These are phyloP conservation scores for Riptortus pedestris DNA, from an alignment of 1,140 invertebrate genomes.

Conservation along the genomic window DNA sequence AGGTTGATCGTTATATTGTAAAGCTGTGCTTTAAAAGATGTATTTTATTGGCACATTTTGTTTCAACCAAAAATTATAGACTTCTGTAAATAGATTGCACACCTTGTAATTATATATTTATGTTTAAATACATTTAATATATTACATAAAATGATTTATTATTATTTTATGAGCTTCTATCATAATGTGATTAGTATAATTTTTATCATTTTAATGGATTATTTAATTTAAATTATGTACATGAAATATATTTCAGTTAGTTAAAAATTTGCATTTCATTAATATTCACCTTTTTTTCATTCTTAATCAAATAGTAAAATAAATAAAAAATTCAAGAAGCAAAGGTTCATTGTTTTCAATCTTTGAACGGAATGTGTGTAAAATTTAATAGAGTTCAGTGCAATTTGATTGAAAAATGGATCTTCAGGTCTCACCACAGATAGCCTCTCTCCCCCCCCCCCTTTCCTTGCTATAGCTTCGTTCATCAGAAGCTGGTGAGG, in stretches of 20 bases:
- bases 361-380: too few species aligned
- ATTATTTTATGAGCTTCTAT: constrained; percentile 7
- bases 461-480: too few species aligned
- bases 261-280: too few species aligned
- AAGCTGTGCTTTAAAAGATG: not conserved
- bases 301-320: too few species aligned
- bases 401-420: too few species aligned
- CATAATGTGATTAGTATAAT: constrained; percentile 11
- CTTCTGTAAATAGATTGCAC: not conserved
- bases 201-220: constrained; percentile 11
- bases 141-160: constrained; percentile 1
- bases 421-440: too few species aligned
- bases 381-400: too few species aligned
- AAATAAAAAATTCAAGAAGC: too few species aligned
- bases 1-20: constrained; percentile 15
- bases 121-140: constrained; percentile 13
- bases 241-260: not conserved
- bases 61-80: not conserved
- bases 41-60: constrained; percentile 4
- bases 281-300: too few species aligned
- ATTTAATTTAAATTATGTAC: constrained; percentile 7
- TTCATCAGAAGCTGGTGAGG: too few species aligned
- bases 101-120: constrained; percentile 10
- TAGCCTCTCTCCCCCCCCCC: too few species aligned
- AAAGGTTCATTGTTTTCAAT: too few species aligned